Base-by-base conservation (phyloP, 2,113 vertebrate genomes). In the Cinclus mexicanus region DNA sequence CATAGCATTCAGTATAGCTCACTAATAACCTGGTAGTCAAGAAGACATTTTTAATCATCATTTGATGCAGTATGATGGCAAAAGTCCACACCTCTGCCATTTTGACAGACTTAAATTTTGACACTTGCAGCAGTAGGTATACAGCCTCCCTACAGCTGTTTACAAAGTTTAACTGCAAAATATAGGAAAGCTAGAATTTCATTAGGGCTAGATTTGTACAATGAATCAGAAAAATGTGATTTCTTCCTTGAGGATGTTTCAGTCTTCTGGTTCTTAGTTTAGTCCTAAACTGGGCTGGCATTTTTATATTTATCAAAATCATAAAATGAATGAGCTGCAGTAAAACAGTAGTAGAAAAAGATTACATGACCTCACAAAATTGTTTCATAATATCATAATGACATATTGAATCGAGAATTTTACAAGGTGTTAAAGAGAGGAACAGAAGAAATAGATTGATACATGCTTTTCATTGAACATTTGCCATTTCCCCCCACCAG, bases 401-500 rank as follows among this genome's bases (percentile, higher is more conserved):
- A 71, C 10, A 5, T 61, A 55, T 24, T 17, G 3, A 69, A 63
- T 24, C 0, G 2, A 93, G 23, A 59, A 67, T 42, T 81, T 53
- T 77, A 17, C 7, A 39, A 20, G 23, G 25, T 41, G 12, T n/a
- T 15, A 81, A 79, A 56, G 63, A 67, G n/a, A 12, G 4, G 31
- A 88, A 31, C 13, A 41, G 14, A 69, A 64, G 21, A 52, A 61
- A n/a, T 25, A 74, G 22, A 50, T 64, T 71, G 42, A 69, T 44
- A 46, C 0, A 68, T 53, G 11, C 11, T 71, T 85, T 52, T 88
- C 12, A 70, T 49, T 60, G 46, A 67, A 80, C 9, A 50, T 61
- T 74, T 74, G 2, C 16, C 4, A 33, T 52, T 29, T 15, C 1
- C 1, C 5, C 0, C 19, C 0, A 20, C 11, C 44, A 19, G 37